phyloP scores from a whole-genome alignment of 1,140 invertebrate genomes.

The Rhyzopertha dominica region DNA sequence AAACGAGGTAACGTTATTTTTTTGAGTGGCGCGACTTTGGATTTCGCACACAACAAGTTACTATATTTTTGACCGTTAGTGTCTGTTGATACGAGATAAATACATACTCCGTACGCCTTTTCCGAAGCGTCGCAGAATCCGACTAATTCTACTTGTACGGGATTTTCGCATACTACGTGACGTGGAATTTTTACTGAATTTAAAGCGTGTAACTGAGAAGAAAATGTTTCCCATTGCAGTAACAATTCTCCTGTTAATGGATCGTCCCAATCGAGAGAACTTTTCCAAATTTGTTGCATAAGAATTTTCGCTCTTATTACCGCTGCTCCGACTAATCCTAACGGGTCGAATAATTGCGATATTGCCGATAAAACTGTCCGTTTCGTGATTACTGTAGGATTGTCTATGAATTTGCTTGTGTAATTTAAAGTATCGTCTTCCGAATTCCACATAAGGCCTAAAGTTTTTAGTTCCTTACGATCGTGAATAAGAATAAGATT shows the following conservation, averaged over 20 bases:
- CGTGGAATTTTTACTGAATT: conserved; percentile 6
- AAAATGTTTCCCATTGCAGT: conserved; percentile 12
- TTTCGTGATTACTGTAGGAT: conserved; percentile 22
- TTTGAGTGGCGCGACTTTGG: conserved; percentile 35
- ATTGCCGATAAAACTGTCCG: conserved; percentile 20
- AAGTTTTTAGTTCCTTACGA: no score
- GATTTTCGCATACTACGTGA: background rate
- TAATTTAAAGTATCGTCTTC: no score
- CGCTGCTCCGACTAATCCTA: conserved; percentile 44
- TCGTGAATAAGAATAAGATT: no score
- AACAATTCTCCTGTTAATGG: conserved; percentile 8
- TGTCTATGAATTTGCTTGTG: no score
- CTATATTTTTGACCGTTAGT: conserved; percentile 10
- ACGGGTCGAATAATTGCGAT: conserved; percentile 40
- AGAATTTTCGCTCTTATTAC: conserved; percentile 45
- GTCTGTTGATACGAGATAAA: conserved; percentile 30
- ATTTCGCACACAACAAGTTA: conserved; percentile 32
- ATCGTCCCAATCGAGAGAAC: conserved; percentile 18
- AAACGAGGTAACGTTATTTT: conserved; percentile 32
- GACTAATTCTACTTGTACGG: conserved; percentile 17
- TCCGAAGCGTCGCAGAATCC: conserved; percentile 39
- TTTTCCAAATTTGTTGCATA: conserved; percentile 45
- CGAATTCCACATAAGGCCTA: no score
- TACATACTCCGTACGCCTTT: conserved; percentile 34
- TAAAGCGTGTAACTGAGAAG: conserved; percentile 2